Evolutionary conservation across 2,797 vertebrate species (phyloP).

Genomic region (Eulemur mongoz): DNA sequence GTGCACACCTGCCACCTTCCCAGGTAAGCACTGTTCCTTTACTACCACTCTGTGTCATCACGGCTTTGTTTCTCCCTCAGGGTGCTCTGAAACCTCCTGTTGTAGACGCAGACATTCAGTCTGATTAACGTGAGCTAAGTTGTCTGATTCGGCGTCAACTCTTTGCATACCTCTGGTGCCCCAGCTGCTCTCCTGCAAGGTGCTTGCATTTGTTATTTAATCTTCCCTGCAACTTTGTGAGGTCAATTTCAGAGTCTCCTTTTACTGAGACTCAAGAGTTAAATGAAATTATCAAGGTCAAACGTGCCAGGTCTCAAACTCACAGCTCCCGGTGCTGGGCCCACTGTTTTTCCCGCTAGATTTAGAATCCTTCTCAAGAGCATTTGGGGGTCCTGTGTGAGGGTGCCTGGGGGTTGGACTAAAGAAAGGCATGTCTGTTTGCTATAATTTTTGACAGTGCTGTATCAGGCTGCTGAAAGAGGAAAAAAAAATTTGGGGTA

Average conservation of each 20-base stretch:
- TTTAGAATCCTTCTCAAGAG: neutral
- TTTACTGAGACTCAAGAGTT: neutral
- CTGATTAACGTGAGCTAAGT: neutral
- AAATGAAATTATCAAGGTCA: neutral
- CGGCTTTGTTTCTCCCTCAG: neutral
- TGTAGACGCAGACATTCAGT: neutral
- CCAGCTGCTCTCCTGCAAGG: no score
- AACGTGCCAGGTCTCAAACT: neutral
- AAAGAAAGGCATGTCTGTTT: neutral
- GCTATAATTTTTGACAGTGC: neutral
- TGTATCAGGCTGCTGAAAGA: neutral
- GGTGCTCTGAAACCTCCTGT: neutral
- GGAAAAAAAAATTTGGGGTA: neutral
- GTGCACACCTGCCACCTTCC: neutral
- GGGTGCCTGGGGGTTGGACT: neutral
- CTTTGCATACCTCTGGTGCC: no score
- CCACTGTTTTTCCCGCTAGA: neutral
- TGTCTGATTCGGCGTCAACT: accelerated
- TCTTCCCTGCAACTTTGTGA: accelerated
- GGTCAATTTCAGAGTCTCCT: neutral
- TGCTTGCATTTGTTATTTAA: neutral
- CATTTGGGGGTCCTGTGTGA: neutral
- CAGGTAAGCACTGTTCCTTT: neutral
- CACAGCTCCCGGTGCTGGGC: neutral
- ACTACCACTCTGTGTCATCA: accelerated